A percentile compares a stretch with the other conserved stretches of the same genome.
Conservation (phyloP, 2,113 vertebrate genomes). For the Colossoma macropomum region DNA sequence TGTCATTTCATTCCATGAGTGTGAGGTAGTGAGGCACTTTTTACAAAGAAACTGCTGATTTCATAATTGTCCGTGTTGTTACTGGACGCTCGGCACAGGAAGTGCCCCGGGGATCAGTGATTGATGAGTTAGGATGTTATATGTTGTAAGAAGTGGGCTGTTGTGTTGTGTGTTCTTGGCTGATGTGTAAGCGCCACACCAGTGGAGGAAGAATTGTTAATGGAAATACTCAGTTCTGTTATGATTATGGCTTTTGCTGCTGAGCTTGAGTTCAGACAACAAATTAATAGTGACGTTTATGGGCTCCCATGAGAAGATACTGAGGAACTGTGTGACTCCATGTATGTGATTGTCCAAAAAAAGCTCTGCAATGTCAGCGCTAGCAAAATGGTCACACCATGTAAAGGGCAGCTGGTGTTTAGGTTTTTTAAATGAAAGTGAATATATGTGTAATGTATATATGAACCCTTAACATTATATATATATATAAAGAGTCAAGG, state of each 20-base stretch:
- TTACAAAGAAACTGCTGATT: constrained; percentile 29
- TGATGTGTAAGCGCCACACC: not conserved
- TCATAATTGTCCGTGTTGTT: constrained; percentile 52
- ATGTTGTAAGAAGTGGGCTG: constrained; percentile 19
- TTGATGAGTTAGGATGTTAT: constrained; percentile 29
- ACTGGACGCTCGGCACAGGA: constrained; percentile 46
- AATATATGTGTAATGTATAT: too few species aligned
- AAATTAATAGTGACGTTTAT: constrained; percentile 35
- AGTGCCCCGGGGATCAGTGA: constrained; percentile 26
- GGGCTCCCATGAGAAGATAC: constrained; percentile 18
- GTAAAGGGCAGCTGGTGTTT: too few species aligned
- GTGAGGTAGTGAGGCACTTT: constrained; percentile 38
- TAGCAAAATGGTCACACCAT: too few species aligned
- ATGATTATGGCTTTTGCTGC: constrained; percentile 24
- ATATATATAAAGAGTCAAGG: too few species aligned
- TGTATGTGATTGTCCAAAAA: not conserved
- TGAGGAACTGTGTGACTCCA: not conserved
- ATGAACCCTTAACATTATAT: too few species aligned
- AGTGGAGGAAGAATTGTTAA: not conserved
- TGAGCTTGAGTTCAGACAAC: constrained; percentile 7
- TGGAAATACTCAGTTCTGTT: constrained; percentile 11
- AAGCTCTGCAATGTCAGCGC: too few species aligned
- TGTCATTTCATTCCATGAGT: constrained; percentile 56
- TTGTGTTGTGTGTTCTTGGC: too few species aligned
- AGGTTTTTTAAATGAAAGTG: too few species aligned